A percentile compares a stretch with the other conserved stretches of the same genome.
Evolutionary conservation across 2,888 invertebrate genomes (phyloP).

Genomic region (Cerastoderma edule): DNA sequence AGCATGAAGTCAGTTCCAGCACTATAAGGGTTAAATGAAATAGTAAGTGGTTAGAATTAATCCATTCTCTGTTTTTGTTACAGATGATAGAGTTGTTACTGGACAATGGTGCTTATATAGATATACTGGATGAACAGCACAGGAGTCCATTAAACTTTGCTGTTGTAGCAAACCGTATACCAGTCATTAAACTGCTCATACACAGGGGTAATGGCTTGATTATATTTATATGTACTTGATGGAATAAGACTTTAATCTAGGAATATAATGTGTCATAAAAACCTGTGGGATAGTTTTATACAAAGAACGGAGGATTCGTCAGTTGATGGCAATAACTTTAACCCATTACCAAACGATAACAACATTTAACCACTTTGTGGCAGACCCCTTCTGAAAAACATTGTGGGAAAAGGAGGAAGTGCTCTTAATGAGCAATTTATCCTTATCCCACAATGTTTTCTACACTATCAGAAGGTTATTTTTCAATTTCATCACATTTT

Average conservation of each 20-base stretch:
- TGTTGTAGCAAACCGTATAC: conserved; percentile 56
- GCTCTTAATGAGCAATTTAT: too few relatives aligned
- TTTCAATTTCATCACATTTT: too few relatives aligned
- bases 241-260: background rate
- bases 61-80: too few relatives aligned
- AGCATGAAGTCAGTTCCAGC: too few relatives aligned
- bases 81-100: conserved; percentile 61
- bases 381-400: too few relatives aligned
- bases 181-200: conserved; percentile 60
- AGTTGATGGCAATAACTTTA: background rate
- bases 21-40: too few relatives aligned
- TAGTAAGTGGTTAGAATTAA: too few relatives aligned
- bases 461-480: too few relatives aligned
- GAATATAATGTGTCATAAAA: background rate
- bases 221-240: background rate
- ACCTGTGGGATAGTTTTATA: background rate
- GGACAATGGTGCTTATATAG: conserved; percentile 60
- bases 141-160: conserved; percentile 67
- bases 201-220: conserved; percentile 60
- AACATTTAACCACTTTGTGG: too few relatives aligned
- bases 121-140: conserved; percentile 60
- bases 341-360: too few relatives aligned
- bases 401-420: too few relatives aligned
- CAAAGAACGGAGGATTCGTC: background rate
- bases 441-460: too few relatives aligned